Evolutionary conservation across 2,113 vertebrate genomes (phyloP).

Genomic region (Meleagris gallopavo): DNA sequence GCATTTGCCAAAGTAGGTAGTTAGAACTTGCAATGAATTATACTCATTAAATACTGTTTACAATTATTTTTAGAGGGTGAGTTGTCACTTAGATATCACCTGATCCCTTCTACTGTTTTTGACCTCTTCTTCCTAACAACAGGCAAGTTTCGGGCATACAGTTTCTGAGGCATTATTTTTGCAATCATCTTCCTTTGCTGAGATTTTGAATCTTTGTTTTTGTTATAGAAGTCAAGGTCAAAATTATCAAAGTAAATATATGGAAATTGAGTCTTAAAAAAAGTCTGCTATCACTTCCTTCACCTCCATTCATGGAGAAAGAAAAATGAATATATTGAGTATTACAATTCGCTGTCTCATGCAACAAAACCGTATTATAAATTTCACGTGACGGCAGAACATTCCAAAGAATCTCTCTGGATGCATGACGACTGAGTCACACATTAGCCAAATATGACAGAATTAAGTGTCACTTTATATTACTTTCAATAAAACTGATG

Average conservation of each 20-base stretch:
- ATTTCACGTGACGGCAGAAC: conserved; percentile 15
- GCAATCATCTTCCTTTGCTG: background rate
- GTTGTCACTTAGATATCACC: conserved; percentile 35
- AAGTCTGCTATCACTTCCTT: background rate
- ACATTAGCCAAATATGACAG: conserved; percentile 24
- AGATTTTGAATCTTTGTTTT: background rate
- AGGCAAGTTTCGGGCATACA: background rate
- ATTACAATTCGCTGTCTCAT: background rate
- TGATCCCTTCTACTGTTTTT: conserved; percentile 18
- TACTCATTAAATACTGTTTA: conserved; percentile 49
- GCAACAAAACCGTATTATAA: background rate
- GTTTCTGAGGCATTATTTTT: background rate
- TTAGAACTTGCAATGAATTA: conserved; percentile 19
- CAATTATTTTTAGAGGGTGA: conserved; percentile 47
- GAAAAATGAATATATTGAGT: background rate
- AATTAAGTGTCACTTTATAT: conserved; percentile 55
- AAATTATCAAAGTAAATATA: background rate
- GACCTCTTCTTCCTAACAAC: conserved; percentile 45
- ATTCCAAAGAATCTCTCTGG: conserved; percentile 15
- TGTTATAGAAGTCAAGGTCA: background rate
- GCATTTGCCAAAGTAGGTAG: conserved; percentile 33
- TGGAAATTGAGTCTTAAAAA: background rate
- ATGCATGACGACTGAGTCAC: background rate
- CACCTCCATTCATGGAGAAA: background rate
- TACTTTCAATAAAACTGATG: conserved; percentile 37